Conservation (phyloP, 2,797 vertebrate genomes). For the Salmo trutta region DNA sequence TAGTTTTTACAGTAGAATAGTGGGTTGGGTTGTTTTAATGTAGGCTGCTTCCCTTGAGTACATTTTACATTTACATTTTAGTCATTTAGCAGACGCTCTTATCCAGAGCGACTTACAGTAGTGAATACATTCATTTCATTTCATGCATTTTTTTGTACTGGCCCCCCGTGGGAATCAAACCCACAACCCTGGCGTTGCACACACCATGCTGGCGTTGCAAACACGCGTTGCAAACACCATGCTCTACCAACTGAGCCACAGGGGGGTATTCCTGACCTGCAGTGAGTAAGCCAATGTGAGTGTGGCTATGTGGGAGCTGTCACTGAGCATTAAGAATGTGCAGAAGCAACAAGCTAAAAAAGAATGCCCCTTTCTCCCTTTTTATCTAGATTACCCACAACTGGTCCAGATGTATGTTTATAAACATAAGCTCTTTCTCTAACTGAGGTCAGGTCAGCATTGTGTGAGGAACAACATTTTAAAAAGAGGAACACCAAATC, state of each 20-base stretch:
- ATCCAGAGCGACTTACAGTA: too few relatives aligned
- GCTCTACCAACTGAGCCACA: not conserved
- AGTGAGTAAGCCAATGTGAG: slow-evolving; percentile 28
- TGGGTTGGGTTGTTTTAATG: slow-evolving; percentile 41
- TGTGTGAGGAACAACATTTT: slow-evolving; percentile 22
- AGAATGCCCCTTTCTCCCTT: not conserved
- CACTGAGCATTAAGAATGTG: slow-evolving; percentile 38
- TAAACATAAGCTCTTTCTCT: not conserved
- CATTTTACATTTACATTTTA: slow-evolving; percentile 12
- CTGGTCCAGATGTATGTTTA: not conserved
- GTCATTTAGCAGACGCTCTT: too few relatives aligned
- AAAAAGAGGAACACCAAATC: slow-evolving; percentile 40
- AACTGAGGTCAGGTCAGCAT: not conserved
- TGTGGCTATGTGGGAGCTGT: slow-evolving; percentile 60
- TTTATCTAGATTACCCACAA: not conserved
- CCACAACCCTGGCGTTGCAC: too few relatives aligned
- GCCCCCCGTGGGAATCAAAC: too few relatives aligned
- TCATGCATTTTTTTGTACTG: too few relatives aligned
- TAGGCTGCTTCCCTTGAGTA: slow-evolving; percentile 57
- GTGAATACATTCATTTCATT: too few relatives aligned
- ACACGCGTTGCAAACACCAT: too few relatives aligned
- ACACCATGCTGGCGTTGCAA: too few relatives aligned
- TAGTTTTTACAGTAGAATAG: slow-evolving; percentile 48
- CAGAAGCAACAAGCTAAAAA: slow-evolving; percentile 19
- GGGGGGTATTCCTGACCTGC: slow-evolving; percentile 57